phyloP scores from a whole-genome alignment of 2,888 invertebrate species.

The Eudasyphora cyanicolor region DNA sequence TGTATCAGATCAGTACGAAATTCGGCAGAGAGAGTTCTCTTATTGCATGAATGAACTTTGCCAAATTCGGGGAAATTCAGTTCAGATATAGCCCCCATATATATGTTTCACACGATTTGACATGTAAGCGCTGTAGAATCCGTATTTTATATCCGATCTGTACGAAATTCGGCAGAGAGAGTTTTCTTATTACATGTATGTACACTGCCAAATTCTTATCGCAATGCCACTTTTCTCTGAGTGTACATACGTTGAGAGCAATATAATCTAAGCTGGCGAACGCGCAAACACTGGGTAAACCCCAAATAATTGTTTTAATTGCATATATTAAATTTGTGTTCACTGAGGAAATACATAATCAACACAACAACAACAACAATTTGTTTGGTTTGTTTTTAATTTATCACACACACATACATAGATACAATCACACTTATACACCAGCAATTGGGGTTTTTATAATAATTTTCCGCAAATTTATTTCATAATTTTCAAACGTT shows the following conservation, averaged over 20 bases:
- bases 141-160: no score
- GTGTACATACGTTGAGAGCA: neutral
- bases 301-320: constrained; percentile 21
- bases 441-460: neutral
- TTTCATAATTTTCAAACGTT: neutral
- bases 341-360: constrained; percentile 25
- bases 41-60: no score
- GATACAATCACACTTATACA: neutral
- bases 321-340: constrained; percentile 3
- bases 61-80: no score
- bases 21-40: no score
- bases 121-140: no score
- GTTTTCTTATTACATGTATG: no score
- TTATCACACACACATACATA: constrained; percentile 6
- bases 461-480: constrained; percentile 13
- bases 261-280: neutral
- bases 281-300: constrained; percentile 8
- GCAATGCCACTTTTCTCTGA: neutral
- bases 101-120: no score
- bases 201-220: neutral
- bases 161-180: no score
- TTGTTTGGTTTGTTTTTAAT: constrained; percentile 26
- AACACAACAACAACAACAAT: neutral
- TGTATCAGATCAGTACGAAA: no score
- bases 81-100: no score